phyloP scores from a whole-genome alignment of 2,113 vertebrate genomes.

The Struthidea cinerea region DNA sequence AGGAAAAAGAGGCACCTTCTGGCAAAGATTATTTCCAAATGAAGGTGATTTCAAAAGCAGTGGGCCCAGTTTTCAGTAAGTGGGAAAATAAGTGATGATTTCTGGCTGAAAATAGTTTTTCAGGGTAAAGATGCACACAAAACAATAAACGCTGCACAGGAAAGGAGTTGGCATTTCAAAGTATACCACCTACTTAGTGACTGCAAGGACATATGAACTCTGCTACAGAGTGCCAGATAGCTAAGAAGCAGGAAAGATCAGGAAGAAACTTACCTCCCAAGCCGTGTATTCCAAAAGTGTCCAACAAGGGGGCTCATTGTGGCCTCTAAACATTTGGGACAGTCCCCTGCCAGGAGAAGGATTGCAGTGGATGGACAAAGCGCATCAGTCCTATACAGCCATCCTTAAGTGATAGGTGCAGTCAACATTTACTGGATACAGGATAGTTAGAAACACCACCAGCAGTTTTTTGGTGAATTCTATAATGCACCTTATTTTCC shows the following conservation, averaged over 20 bases:
- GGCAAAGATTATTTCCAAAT: background rate
- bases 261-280: background rate
- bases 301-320: background rate
- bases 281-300: background rate
- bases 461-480: background rate
- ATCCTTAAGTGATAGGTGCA: background rate
- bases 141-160: background rate
- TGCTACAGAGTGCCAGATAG: background rate
- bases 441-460: background rate
- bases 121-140: background rate
- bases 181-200: background rate
- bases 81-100: background rate
- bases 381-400: background rate
- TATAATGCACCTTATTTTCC: background rate
- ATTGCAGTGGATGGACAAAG: background rate
- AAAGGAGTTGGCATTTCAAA: background rate
- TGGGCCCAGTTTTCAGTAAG: background rate
- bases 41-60: background rate
- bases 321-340: background rate
- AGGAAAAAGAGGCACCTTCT: background rate
- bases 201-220: background rate
- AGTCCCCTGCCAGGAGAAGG: background rate
- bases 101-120: background rate
- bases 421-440: background rate
- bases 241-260: background rate